Evolutionary conservation across 2,888 invertebrate species (phyloP).

Genomic region (Dendrolimus pini): DNA sequence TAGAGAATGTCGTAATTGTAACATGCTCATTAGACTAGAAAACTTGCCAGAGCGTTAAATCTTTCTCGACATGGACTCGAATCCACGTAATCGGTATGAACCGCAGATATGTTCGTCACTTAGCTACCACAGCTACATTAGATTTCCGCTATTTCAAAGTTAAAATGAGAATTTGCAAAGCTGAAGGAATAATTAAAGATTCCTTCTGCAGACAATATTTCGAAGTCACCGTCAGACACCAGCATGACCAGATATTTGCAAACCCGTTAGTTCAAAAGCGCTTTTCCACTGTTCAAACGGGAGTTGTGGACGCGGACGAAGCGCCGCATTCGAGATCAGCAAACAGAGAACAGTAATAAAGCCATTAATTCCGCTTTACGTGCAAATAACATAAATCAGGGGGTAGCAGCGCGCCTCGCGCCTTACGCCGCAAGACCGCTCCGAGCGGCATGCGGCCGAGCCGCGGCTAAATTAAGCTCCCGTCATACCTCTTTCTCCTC

Average conservation of each 20-base stretch:
- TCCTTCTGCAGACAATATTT: conserved; percentile 2
- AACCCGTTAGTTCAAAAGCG: conserved; percentile 46
- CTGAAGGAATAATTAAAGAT: conserved; percentile 7
- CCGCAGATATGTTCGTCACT: too few species aligned
- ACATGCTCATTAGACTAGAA: too few species aligned
- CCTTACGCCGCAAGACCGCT: conserved; percentile 61
- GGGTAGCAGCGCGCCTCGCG: conserved; percentile 58
- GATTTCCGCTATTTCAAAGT: neutral
- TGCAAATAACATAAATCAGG: conserved; percentile 75
- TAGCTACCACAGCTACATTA: too few species aligned
- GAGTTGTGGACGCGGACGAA: conserved; percentile 41
- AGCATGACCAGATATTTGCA: conserved; percentile 41
- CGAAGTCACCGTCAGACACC: conserved; percentile 4
- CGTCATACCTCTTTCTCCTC: conserved; percentile 52
- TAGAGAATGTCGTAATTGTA: too few species aligned
- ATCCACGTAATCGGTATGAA: too few species aligned
- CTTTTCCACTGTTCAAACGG: conserved; percentile 43
- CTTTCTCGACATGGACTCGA: too few species aligned
- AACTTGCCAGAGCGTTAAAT: too few species aligned
- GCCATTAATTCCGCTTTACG: conserved; percentile 74
- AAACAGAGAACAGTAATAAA: conserved; percentile 72
- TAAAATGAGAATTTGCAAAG: conserved; percentile 6
- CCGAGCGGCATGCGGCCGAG: conserved; percentile 44
- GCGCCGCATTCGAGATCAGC: conserved; percentile 54
- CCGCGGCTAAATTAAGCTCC: conserved; percentile 58